Base-by-base conservation (phyloP, 2,888 invertebrate species). In the Ochropacha duplaris region DNA sequence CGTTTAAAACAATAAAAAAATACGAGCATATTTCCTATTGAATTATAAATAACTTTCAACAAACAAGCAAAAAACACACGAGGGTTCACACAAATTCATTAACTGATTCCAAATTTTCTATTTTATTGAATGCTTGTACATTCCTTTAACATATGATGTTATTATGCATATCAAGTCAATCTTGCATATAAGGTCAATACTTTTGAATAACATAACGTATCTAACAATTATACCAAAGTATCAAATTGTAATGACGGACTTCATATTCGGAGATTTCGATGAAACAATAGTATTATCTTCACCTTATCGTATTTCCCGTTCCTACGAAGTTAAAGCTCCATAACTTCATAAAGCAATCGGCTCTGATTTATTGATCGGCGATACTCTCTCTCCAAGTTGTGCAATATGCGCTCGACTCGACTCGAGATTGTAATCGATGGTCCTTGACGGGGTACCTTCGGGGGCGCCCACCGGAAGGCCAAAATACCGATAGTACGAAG, bases 401-500 rank as follows among this genome's bases (percentile, higher is more conserved):
- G 88, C 88, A 90, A 89, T 89, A 89, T 86, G 82, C 83, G 83
- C 71, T 72, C 76, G 74, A 75, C 74, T 76, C 71, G 68, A 74
- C 69, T 78, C 74, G 65, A 87, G 86, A 87, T 86, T 77, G 79
- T 78, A 85, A 86, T 90, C 88, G 88, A 89, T 87, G 86, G 87
- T 78, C 83, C 88, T 90, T 84, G 86, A 86, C 78, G 70, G 78
- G 80, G 81, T 79, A 77, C 72, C 72, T 75, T 69, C 71, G 62
- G 67, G 76, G 78, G 74, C 71, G 72, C 73, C 68, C 70, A 76
- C 81, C 86, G 85, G 85, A 86, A 86, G 83, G 69, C 74, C 76
- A 68, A 76, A 82, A 79, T 81, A 76, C 82, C 81, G 83, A 83
- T 82, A 81, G 83, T 74, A 78, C 71, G 74, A 69, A 71, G 73